A percentile compares a stretch with the other conserved stretches of the same genome.
Conservation (phyloP, 2,113 vertebrate genomes). For the Harpagus bidentatus region DNA sequence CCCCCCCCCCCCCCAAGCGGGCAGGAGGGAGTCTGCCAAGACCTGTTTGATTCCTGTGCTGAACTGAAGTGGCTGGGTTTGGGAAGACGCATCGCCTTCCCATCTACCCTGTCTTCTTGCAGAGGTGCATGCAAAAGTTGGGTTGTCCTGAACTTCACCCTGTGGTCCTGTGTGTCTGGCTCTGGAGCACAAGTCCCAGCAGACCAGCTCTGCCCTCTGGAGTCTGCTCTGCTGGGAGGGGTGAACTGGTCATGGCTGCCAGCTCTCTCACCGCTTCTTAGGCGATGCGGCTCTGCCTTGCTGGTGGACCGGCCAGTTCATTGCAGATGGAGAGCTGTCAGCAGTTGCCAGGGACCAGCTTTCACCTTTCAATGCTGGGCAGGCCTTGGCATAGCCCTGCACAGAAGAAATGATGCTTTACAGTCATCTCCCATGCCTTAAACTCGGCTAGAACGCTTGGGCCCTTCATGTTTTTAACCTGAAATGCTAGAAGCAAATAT, state of each 20-base stretch:
- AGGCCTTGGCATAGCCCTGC: not conserved
- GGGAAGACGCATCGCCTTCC: rapidly evolving
- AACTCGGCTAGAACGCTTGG: not conserved
- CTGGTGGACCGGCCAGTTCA: not conserved
- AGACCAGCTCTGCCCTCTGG: not conserved
- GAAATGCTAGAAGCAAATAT: not conserved
- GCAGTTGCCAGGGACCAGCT: not conserved
- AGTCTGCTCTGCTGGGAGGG: not conserved
- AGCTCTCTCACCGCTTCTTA: not conserved
- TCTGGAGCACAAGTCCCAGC: not conserved
- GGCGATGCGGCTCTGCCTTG: not conserved
- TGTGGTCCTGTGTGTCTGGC: not conserved
- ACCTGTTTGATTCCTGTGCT: not conserved
- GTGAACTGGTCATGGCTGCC: not conserved
- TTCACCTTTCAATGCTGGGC: not conserved
- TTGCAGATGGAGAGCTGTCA: not conserved
- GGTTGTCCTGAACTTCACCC: not conserved
- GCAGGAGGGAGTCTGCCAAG: too few species aligned
- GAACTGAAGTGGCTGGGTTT: not conserved
- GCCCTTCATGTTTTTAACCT: not conserved
- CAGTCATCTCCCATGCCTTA: not conserved
- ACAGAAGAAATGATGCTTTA: not conserved
- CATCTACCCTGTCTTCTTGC: not conserved
- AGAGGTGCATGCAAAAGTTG: not conserved
- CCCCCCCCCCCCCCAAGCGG: too few species aligned